Evolutionary conservation across 2,797 vertebrate species (phyloP).

Genomic region (Crypturellus tataupa): DNA sequence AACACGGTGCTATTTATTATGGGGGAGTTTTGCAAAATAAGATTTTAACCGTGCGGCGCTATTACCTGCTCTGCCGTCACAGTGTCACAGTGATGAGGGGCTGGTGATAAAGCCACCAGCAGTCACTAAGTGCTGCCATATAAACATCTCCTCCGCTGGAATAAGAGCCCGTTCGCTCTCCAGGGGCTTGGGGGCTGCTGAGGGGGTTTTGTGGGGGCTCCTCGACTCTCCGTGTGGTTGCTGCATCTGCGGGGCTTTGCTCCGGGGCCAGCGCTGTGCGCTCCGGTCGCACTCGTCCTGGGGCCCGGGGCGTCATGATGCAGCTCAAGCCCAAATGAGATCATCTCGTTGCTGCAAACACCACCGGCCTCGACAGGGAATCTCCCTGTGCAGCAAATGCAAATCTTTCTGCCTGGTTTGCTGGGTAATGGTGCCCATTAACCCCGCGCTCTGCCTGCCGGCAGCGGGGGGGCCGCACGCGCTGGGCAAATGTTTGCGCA

Average conservation of each 20-base stretch:
- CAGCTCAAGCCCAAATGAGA: not conserved
- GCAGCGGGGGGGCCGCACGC: not conserved
- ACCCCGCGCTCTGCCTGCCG: not conserved
- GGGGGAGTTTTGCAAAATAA: not conserved
- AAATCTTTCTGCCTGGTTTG: not conserved
- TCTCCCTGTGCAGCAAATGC: not conserved
- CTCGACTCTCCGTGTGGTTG: too few species aligned
- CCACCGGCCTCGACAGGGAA: not conserved
- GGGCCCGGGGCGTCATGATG: not conserved
- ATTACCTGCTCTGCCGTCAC: not conserved
- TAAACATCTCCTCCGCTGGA: not conserved
- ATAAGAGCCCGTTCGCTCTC: not conserved
- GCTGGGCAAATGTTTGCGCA: not conserved
- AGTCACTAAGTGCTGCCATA: not conserved
- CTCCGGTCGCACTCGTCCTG: too few species aligned
- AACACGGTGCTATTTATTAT: not conserved
- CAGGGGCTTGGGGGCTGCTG: not conserved
- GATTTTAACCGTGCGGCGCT: not conserved
- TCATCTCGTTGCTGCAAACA: slow-evolving; percentile 19
- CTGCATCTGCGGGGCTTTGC: too few species aligned
- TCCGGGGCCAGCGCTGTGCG: too few species aligned
- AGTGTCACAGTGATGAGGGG: slow-evolving; percentile 34
- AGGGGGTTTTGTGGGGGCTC: rapidly evolving
- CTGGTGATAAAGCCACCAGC: not conserved
- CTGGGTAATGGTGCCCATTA: not conserved